Evolutionary conservation across 37 sponge, comb jelly and placozoan species (phyloP).

Genomic region (Hormiphora californensis): DNA sequence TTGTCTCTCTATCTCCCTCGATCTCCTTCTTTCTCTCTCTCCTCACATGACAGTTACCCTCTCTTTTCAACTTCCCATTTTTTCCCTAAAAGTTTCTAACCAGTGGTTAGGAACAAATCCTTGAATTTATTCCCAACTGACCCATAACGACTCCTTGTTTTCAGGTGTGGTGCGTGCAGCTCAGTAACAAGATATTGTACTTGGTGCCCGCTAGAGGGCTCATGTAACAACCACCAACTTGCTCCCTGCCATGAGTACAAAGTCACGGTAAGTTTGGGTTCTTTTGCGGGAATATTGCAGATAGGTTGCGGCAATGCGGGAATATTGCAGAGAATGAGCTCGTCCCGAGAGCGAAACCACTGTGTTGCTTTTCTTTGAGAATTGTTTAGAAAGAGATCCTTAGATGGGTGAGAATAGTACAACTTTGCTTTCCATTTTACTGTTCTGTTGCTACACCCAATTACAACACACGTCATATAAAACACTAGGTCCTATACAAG

Average conservation of each 20-base stretch:
- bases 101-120: neutral
- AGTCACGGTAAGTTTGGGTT: neutral
- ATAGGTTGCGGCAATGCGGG: too few relatives aligned
- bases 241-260: slow-evolving; percentile 29
- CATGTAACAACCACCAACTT: neutral
- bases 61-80: neutral
- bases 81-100: neutral
- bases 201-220: slow-evolving; percentile 45
- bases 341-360: too few relatives aligned
- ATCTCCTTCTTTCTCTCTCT: neutral
- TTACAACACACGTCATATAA: too few relatives aligned
- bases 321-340: too few relatives aligned
- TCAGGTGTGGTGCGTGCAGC: slow-evolving; percentile 23
- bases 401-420: neutral
- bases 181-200: neutral
- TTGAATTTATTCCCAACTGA: neutral
- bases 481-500: too few relatives aligned
- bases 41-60: neutral
- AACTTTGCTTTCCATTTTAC: neutral
- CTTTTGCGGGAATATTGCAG: too few relatives aligned
- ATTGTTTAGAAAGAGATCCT: too few relatives aligned
- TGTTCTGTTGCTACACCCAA: too few relatives aligned
- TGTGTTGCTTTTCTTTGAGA: too few relatives aligned
- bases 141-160: neutral
- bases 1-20: neutral